Conservation (phyloP, 2,113 vertebrate genomes). For the Clarias batrachus region DNA sequence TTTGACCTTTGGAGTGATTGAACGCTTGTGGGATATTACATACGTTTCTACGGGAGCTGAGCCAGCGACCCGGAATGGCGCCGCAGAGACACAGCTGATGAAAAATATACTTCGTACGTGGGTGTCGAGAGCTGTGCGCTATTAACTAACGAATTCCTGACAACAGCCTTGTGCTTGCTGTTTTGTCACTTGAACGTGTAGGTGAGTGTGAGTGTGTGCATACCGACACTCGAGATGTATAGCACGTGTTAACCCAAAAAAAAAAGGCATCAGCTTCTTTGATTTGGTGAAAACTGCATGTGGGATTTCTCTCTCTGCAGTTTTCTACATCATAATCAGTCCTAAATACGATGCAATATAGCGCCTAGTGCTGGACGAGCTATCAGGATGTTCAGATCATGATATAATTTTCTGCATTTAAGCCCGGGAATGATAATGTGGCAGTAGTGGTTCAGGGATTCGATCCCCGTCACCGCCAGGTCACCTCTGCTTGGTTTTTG, state of each 20-base stretch:
- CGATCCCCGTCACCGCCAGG: too few relatives aligned
- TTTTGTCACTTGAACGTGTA: constrained; percentile 44
- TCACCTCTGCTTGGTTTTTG: too few relatives aligned
- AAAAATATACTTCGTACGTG: constrained; percentile 43
- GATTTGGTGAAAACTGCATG: constrained; percentile 46
- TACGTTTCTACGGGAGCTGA: constrained; percentile 46
- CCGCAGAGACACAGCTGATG: constrained; percentile 15
- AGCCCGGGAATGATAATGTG: neutral
- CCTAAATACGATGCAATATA: neutral
- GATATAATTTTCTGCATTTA: neutral
- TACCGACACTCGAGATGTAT: constrained; percentile 34
- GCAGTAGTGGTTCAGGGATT: too few relatives aligned
- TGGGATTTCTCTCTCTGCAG: constrained; percentile 39
- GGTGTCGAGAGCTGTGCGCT: constrained; percentile 25
- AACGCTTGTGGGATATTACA: constrained; percentile 47
- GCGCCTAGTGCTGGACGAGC: neutral
- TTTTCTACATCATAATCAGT: constrained; percentile 44
- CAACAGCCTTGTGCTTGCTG: constrained; percentile 2
- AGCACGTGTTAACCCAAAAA: constrained; percentile 46
- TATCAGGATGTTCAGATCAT: neutral
- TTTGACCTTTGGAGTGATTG: constrained; percentile 61
- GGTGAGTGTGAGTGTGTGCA: neutral
- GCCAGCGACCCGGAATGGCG: constrained; percentile 17
- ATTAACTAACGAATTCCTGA: constrained; percentile 41
- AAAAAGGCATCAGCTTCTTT: constrained; percentile 10